phyloP scores from a whole-genome alignment of 2,797 vertebrate species.

The Selene dorsalis region DNA sequence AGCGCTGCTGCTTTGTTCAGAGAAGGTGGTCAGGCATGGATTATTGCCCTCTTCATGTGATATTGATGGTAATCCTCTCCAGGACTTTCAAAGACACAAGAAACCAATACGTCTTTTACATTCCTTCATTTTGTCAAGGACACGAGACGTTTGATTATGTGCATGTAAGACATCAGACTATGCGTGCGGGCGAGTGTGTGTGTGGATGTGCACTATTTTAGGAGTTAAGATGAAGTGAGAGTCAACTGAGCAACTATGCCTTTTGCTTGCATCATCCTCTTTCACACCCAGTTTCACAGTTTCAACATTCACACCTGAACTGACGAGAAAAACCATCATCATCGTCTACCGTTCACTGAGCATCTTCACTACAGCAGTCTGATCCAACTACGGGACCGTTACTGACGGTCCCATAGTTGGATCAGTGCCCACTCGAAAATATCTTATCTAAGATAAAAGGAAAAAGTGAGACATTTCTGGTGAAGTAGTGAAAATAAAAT shows the following conservation, averaged over 20 bases:
- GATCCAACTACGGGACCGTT: neutral
- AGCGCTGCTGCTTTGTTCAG: neutral
- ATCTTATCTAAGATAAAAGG: neutral
- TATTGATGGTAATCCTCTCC: conserved; percentile 44
- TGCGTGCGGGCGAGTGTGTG: neutral
- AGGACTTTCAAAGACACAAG: conserved; percentile 34
- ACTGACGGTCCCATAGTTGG: neutral
- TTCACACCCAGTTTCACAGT: conserved; percentile 42
- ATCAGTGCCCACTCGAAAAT: neutral
- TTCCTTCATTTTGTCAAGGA: conserved; percentile 44
- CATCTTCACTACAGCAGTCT: conserved; percentile 9
- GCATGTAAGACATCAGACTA: neutral
- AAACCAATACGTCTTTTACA: conserved; percentile 40
- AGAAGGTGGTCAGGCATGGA: conserved; percentile 21
- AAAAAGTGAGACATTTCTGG: neutral
- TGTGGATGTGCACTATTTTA: conserved; percentile 15
- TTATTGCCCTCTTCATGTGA: conserved; percentile 50
- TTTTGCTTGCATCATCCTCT: conserved; percentile 38
- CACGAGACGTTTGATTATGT: neutral
- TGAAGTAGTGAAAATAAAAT: too few relatives aligned
- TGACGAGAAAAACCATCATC: conserved; percentile 8
- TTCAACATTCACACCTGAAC: conserved; percentile 46
- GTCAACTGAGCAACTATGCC: neutral
- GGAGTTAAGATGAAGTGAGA: conserved; percentile 11
- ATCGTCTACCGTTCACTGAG: conserved; percentile 9